These are phyloP conservation scores for Campylomormyrus numenius DNA, from an alignment of 2,113 vertebrate species.

Conservation along the genomic window DNA sequence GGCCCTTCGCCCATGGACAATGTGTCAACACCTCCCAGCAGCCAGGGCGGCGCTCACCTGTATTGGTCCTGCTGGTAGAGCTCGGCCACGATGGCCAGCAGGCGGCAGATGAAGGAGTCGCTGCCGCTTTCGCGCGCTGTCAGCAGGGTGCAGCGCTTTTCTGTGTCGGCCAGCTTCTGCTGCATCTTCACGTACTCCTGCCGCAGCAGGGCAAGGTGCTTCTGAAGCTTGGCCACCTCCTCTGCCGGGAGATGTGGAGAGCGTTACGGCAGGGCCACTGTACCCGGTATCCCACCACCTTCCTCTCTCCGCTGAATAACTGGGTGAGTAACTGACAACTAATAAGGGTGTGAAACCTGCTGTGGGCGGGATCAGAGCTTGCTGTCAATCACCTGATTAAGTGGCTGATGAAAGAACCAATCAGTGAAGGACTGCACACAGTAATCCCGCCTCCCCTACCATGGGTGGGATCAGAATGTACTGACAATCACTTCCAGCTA, in stretches of 20 bases:
- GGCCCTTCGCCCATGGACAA: background rate
- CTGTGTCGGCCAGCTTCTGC: conserved; percentile 89
- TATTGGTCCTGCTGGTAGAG: conserved; percentile 91
- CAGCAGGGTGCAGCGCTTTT: conserved; percentile 78
- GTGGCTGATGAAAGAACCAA: background rate
- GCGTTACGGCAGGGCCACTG: background rate
- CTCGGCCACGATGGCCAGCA: conserved; percentile 81
- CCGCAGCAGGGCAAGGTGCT: conserved; percentile 91
- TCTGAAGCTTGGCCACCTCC: conserved; percentile 98
- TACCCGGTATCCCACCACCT: background rate
- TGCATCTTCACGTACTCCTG: conserved; percentile 99
- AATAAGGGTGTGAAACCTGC: background rate
- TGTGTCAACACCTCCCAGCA: background rate
- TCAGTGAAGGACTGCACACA: background rate
- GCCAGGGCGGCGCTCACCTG: conserved; percentile 63
- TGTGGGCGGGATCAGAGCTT: background rate
- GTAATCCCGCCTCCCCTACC: background rate
- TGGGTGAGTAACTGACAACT: background rate
- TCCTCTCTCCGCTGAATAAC: background rate
- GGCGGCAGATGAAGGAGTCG: conserved; percentile 85
- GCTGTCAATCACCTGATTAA: background rate
- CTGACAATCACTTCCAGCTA: background rate
- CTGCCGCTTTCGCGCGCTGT: conserved; percentile 68
- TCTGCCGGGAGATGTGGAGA: conserved; percentile 58
- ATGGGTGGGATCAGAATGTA: background rate